Conservation (phyloP, 2,888 invertebrate species). For the Torymus tubicola region DNA sequence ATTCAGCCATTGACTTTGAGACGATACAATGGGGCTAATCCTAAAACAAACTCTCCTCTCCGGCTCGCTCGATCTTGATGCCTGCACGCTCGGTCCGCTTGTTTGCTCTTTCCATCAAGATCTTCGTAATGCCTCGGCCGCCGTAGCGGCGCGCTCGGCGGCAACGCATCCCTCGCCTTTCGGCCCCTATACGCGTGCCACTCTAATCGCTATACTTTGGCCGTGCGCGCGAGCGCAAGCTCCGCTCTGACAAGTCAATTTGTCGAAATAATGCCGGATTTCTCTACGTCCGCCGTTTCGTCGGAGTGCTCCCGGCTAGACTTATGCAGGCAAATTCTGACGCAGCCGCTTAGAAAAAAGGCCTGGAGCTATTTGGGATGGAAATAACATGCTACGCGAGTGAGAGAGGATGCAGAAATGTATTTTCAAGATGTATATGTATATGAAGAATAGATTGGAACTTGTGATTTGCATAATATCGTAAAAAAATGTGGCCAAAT, state of each 20-base stretch:
- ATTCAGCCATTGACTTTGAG: constrained; percentile 19
- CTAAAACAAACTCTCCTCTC: constrained; percentile 38
- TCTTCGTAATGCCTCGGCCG: not conserved
- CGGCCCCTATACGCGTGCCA: constrained; percentile 1
- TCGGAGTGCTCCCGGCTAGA: not conserved
- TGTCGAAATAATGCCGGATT: constrained; percentile 20
- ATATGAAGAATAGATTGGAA: not conserved
- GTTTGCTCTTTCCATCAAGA: constrained; percentile 45
- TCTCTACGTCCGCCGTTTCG: not conserved
- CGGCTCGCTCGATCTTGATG: constrained; percentile 14
- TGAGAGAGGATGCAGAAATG: no score
- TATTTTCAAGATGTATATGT: not conserved
- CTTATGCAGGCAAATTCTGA: constrained; percentile 2
- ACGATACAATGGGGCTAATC: constrained; percentile 39
- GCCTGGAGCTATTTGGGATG: not conserved
- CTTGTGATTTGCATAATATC: not conserved
- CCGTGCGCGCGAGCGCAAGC: constrained; percentile 11
- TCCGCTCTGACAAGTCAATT: constrained; percentile 47
- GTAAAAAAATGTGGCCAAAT: no score
- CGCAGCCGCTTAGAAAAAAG: not conserved
- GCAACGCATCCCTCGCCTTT: not conserved
- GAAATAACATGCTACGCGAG: not conserved
- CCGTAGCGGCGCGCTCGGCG: not conserved
- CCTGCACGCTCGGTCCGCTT: not conserved
- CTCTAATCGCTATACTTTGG: constrained; percentile 6